Conservation (phyloP, 2,888 invertebrate genomes). For the Andrena haemorrhoa region DNA sequence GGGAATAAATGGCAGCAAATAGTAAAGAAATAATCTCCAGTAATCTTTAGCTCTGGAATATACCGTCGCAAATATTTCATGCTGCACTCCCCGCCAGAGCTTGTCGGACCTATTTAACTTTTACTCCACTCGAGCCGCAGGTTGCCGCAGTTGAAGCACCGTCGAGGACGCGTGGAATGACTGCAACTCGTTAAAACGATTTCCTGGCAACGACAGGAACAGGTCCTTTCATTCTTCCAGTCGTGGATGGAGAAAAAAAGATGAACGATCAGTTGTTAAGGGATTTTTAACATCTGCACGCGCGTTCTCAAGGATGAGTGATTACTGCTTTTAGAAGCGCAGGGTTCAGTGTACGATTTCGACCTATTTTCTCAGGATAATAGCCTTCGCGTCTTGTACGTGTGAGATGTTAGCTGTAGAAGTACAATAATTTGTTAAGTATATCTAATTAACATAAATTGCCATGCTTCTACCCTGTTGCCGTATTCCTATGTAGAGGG, state of each 20-base stretch:
- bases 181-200: constrained; percentile 66
- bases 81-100: constrained; percentile 27
- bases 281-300: constrained; percentile 5
- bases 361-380: too few species aligned
- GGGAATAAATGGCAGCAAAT: too few species aligned
- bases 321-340: background rate
- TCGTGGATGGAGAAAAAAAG: background rate
- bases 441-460: too few species aligned
- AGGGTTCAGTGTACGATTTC: too few species aligned
- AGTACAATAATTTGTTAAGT: too few species aligned
- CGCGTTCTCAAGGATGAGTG: constrained; percentile 19
- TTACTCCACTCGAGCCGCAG: constrained; percentile 48
- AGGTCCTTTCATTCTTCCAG: background rate
- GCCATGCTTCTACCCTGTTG: too few species aligned
- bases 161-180: constrained; percentile 55
- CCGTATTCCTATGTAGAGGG: too few species aligned
- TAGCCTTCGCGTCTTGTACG: too few species aligned
- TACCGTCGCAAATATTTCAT: constrained; percentile 2
- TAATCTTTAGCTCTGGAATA: background rate
- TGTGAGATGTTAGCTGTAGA: too few species aligned
- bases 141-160: constrained; percentile 43
- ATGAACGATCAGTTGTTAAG: constrained; percentile 6
- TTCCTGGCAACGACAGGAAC: constrained; percentile 27
- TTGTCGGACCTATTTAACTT: constrained; percentile 61
- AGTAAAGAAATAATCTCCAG: too few species aligned